Conservation (phyloP, 1,140 invertebrate species). For the Panulirus ornatus region DNA sequence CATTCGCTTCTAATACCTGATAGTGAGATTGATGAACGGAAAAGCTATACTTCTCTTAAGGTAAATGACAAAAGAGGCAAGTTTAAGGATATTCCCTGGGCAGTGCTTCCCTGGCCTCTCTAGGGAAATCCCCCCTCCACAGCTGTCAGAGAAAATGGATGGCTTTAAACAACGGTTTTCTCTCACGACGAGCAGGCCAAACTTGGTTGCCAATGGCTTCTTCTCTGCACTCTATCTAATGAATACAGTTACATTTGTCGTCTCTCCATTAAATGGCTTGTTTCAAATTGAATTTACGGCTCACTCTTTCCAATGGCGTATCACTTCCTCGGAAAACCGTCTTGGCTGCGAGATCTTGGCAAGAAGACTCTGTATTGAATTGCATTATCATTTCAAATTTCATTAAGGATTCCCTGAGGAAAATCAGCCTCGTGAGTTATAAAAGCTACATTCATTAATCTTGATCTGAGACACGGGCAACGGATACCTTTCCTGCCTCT, state of each 20-base stretch:
- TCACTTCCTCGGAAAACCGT: background rate
- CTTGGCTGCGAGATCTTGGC: background rate
- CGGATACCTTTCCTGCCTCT: background rate
- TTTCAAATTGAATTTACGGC: conserved; percentile 45
- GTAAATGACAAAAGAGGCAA: background rate
- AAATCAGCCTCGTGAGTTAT: conserved; percentile 28
- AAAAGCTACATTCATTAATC: conserved; percentile 37
- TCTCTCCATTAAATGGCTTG: conserved; percentile 45
- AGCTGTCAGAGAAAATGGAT: conserved; percentile 56
- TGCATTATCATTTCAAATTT: conserved; percentile 65
- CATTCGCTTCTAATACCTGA: too few species aligned
- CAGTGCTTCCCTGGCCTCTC: conserved; percentile 22
- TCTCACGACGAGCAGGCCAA: conserved; percentile 21
- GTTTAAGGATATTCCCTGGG: background rate
- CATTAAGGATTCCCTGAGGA: conserved; percentile 41
- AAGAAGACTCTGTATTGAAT: conserved; percentile 45
- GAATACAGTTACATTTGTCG: conserved; percentile 51
- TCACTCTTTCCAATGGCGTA: conserved; percentile 13
- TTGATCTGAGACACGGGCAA: conserved; percentile 24
- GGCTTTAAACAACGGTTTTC: conserved; percentile 38
- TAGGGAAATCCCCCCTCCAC: conserved; percentile 60
- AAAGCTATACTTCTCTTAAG: background rate
- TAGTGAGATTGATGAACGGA: too few species aligned
- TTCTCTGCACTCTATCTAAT: conserved; percentile 55
- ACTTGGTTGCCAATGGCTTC: conserved; percentile 52